phyloP scores from a whole-genome alignment of 2,888 invertebrate species.

The Seira sanloemensis region DNA sequence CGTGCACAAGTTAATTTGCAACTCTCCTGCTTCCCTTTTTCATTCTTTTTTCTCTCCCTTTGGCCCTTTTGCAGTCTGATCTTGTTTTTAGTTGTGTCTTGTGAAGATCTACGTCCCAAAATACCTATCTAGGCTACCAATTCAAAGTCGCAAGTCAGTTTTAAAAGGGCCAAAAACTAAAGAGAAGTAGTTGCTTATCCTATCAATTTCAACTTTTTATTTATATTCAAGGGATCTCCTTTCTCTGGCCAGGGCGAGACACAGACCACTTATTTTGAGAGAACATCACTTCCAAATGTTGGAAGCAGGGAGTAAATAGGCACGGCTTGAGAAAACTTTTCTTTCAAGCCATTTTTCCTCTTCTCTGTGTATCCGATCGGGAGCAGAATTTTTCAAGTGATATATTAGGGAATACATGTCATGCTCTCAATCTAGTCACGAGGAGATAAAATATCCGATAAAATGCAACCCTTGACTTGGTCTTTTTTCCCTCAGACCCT shows the following conservation, averaged over 20 bases:
- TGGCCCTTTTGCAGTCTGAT: conserved; percentile 28
- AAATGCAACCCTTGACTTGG: conserved; percentile 13
- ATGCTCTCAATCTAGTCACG: conserved; percentile 41
- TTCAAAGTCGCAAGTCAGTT: neutral
- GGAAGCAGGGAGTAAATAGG: neutral
- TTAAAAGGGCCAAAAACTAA: no score
- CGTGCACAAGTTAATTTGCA: neutral
- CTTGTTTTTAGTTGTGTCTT: neutral
- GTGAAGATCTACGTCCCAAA: conserved; percentile 11
- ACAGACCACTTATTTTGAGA: neutral
- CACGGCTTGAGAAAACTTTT: neutral
- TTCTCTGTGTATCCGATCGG: no score
- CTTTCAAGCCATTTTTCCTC: neutral
- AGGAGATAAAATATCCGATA: conserved; percentile 40
- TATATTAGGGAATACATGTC: conserved; percentile 52
- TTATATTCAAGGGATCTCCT: conserved; percentile 36
- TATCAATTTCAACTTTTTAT: conserved; percentile 50
- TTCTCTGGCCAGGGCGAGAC: neutral
- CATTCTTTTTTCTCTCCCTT: neutral
- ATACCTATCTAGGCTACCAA: neutral
- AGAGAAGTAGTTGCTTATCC: no score
- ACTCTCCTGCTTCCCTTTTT: conserved; percentile 22
- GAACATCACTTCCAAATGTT: neutral
- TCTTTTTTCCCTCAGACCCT: conserved; percentile 6
- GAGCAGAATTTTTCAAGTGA: conserved; percentile 23